Conservation (phyloP, 2,888 invertebrate species). For the Ommatoiulus sabulosus region DNA sequence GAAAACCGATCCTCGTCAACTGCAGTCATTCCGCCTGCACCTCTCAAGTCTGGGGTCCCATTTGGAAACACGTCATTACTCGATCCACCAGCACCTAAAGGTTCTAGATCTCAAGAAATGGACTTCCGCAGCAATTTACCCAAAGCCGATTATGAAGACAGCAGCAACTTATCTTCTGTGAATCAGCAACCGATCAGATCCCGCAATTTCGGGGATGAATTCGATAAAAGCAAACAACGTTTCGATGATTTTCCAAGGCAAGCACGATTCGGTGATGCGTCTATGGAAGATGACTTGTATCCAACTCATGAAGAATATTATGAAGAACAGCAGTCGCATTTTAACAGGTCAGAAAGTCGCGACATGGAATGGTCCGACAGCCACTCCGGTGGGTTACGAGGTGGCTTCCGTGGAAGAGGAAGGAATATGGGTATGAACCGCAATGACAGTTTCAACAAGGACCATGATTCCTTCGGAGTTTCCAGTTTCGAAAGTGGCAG, state of each 20-base stretch:
- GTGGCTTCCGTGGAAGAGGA: background rate
- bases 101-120: background rate
- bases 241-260: background rate
- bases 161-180: background rate
- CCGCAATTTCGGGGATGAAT: background rate
- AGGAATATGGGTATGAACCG: background rate
- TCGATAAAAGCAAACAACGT: background rate
- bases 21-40: background rate
- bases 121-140: background rate
- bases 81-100: background rate
- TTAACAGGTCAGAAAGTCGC: background rate
- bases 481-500: background rate
- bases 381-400: background rate
- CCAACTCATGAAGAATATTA: background rate
- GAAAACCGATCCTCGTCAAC: background rate
- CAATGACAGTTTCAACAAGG: background rate
- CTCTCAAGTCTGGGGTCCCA: background rate
- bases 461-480: background rate
- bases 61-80: background rate
- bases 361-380: background rate
- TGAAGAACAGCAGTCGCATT: background rate
- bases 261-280: background rate
- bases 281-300: background rate
- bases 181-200: background rate
- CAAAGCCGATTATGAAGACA: background rate